Percentiles rank a stretch among this genome's conserved stretches.
Conservation (phyloP, 2,888 invertebrate species). For the Eilema depressum region DNA sequence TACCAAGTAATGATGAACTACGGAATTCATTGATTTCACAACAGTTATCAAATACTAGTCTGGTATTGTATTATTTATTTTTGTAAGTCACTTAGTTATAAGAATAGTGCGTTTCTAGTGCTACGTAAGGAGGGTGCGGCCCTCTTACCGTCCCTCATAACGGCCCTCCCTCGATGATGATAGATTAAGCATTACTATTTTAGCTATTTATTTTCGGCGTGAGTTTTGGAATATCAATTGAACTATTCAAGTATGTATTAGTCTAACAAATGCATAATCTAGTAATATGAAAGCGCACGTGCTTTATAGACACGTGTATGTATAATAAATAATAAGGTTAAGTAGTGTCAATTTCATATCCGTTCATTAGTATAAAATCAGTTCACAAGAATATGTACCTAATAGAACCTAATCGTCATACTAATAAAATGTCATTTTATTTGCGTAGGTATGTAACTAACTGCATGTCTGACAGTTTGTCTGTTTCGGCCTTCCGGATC, state of each 20-base stretch:
- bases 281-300: neutral
- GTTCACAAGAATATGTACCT: neutral
- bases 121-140: conserved; percentile 46
- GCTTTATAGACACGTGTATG: neutral
- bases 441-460: neutral
- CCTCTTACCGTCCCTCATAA: conserved; percentile 37
- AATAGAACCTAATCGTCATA: neutral
- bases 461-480: no score
- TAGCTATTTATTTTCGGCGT: conserved; percentile 12
- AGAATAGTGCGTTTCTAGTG: conserved; percentile 43
- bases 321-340: conserved; percentile 5
- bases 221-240: conserved; percentile 1
- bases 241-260: neutral
- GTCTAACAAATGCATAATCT: neutral
- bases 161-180: conserved; percentile 60
- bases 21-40: neutral
- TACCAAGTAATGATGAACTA: no score
- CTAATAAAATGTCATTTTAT: neutral
- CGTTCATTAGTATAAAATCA: conserved; percentile 5
- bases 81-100: conserved; percentile 35
- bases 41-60: neutral
- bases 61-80: conserved; percentile 21
- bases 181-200: conserved; percentile 58
- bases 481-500: no score
- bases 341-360: conserved; percentile 10